A percentile compares a stretch with the other conserved stretches of the same genome.
Evolutionary conservation across 2,113 vertebrate genomes (phyloP).

Genomic region (Oryzias celebensis): DNA sequence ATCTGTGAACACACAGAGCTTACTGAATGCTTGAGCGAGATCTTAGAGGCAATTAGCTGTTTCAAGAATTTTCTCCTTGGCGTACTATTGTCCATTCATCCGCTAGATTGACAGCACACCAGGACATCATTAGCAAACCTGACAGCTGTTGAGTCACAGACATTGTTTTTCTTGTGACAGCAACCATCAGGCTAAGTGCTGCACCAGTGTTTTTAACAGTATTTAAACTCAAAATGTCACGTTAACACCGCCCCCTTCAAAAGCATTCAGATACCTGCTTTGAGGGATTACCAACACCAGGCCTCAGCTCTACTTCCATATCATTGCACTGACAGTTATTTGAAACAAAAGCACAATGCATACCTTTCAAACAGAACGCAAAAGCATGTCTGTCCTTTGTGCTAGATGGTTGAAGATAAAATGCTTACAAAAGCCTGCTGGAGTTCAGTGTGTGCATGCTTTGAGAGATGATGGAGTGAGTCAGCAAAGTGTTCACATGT

Average conservation of each 20-base stretch:
- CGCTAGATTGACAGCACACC: constrained; percentile 70
- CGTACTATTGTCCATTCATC: constrained; percentile 70
- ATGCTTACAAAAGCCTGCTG: constrained; percentile 50
- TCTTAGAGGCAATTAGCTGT: constrained; percentile 69
- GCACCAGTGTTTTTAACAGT: constrained; percentile 70
- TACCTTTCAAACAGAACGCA: constrained; percentile 60
- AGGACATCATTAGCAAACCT: constrained; percentile 69
- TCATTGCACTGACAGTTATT: constrained; percentile 68
- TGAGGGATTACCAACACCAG: constrained; percentile 72
- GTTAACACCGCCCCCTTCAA: constrained; percentile 69
- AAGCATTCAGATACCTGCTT: constrained; percentile 67
- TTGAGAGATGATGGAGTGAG: constrained; percentile 29
- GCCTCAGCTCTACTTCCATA: constrained; percentile 69
- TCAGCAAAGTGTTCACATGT: constrained; percentile 47
- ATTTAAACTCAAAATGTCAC: constrained; percentile 74
- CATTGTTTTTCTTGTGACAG: constrained; percentile 72
- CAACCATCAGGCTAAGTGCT: constrained; percentile 67
- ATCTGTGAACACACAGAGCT: constrained; percentile 65
- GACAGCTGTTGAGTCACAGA: constrained; percentile 58
- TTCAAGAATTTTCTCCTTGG: constrained; percentile 66
- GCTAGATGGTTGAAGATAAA: constrained; percentile 59
- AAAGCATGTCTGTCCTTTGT: constrained; percentile 48
- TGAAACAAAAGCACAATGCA: constrained; percentile 65
- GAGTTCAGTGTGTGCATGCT: constrained; percentile 33
- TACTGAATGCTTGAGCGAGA: constrained; percentile 59